phyloP scores from a whole-genome alignment of 1,140 invertebrate genomes.

The Xylocopa sonorina region DNA sequence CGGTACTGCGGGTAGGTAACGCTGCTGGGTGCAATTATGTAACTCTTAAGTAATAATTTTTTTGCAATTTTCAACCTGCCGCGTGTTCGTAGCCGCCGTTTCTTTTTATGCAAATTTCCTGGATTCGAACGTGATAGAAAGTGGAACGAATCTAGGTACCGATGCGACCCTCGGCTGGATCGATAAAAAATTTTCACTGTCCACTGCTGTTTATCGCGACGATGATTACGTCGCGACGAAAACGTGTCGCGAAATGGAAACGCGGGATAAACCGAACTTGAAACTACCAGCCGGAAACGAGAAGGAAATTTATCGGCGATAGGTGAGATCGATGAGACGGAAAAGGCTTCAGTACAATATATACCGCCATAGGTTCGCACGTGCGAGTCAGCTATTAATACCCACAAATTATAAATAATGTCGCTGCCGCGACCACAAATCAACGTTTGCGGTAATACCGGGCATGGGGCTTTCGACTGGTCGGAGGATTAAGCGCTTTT shows the following conservation, averaged over 20 bases:
- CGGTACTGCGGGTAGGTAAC: too few species aligned
- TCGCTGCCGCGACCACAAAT: conserved; percentile 67
- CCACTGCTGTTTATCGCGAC: too few species aligned
- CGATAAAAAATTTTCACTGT: too few species aligned
- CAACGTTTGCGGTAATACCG: conserved; percentile 73
- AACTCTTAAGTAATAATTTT: too few species aligned
- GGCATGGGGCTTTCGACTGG: conserved; percentile 57
- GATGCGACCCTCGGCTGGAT: too few species aligned
- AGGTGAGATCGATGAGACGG: conserved; percentile 23
- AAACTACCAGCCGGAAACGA: background rate
- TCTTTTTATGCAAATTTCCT: too few species aligned
- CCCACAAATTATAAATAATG: conserved; percentile 74
- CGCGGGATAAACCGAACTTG: background rate
- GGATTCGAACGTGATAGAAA: too few species aligned
- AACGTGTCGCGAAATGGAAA: background rate
- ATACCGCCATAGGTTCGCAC: background rate
- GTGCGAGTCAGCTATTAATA: conserved; percentile 64
- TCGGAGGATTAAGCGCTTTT: conserved; percentile 69
- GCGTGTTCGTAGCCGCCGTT: too few species aligned
- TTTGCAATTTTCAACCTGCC: too few species aligned
- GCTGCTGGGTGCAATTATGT: too few species aligned
- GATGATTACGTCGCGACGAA: too few species aligned
- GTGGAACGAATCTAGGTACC: too few species aligned
- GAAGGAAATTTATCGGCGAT: conserved; percentile 40
- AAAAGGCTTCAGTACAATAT: conserved; percentile 12